Evolutionary conservation across 2,888 invertebrate genomes (phyloP).

Genomic region (Euproctis similis): DNA sequence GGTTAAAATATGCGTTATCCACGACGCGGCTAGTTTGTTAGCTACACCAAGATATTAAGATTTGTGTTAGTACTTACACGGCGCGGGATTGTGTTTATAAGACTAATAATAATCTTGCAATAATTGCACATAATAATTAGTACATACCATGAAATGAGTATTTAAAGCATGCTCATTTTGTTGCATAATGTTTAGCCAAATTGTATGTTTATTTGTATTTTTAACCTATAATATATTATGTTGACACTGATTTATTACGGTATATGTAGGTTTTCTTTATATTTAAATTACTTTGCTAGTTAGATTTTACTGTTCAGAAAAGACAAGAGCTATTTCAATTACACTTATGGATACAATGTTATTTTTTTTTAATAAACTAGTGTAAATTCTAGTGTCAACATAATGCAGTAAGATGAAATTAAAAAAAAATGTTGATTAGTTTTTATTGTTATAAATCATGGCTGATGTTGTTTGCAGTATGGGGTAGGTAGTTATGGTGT

Average conservation of each 20-base stretch:
- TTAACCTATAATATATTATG: slow-evolving; percentile 20
- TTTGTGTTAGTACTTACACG: slow-evolving; percentile 60
- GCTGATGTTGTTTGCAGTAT: slow-evolving; percentile 21
- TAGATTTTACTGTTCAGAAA: slow-evolving; percentile 11
- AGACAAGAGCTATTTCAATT: slow-evolving; percentile 4
- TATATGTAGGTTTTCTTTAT: background rate
- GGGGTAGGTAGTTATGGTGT: no score
- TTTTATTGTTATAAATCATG: slow-evolving; percentile 40
- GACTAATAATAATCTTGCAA: slow-evolving; percentile 44
- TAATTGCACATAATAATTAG: no score
- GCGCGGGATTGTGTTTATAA: slow-evolving; percentile 40
- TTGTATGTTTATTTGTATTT: slow-evolving; percentile 33
- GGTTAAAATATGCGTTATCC: no score
- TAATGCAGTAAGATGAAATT: no score
- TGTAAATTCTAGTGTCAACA: slow-evolving; percentile 21
- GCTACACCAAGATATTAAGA: slow-evolving; percentile 34
- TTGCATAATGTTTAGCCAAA: slow-evolving; percentile 45
- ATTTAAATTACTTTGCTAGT: background rate
- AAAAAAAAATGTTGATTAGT: slow-evolving; percentile 53
- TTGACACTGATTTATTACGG: slow-evolving; percentile 17
- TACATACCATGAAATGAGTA: slow-evolving; percentile 26
- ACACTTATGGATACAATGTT: no score
- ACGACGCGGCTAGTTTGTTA: no score
- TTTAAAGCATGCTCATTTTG: slow-evolving; percentile 27
- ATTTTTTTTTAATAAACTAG: no score